These are phyloP conservation scores for Aporophyla nigra DNA, from an alignment of 2,888 invertebrate genomes.

Conservation along the genomic window DNA sequence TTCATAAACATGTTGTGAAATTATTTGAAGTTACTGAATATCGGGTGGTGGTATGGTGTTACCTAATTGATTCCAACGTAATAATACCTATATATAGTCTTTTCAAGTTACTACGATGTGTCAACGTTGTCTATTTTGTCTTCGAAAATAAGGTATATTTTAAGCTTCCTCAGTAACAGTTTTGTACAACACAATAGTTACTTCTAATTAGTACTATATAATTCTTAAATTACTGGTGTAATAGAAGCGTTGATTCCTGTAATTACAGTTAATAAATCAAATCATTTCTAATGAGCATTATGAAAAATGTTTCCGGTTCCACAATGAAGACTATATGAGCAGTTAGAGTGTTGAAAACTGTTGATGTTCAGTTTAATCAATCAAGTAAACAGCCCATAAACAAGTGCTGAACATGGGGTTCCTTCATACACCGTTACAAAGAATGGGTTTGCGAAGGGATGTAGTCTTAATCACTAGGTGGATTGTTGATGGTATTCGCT, in stretches of 20 bases:
- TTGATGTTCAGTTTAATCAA: slow-evolving; percentile 24
- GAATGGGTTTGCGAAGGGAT: slow-evolving; percentile 29
- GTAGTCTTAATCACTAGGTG: slow-evolving; percentile 22
- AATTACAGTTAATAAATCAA: slow-evolving; percentile 55
- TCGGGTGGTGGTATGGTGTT: background rate
- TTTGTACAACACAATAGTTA: slow-evolving; percentile 28
- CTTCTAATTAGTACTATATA: slow-evolving; percentile 10
- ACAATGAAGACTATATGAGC: slow-evolving; percentile 34
- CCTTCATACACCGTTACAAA: slow-evolving; percentile 38
- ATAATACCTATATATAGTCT: background rate
- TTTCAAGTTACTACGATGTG: background rate
- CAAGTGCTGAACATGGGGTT: slow-evolving; percentile 19
- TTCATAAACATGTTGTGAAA: slow-evolving; percentile 4
- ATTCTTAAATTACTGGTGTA: slow-evolving; percentile 33
- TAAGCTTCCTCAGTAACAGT: slow-evolving; percentile 2
- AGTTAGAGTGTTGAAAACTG: slow-evolving; percentile 35
- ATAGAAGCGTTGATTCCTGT: slow-evolving; percentile 41
- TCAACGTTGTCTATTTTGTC: background rate
- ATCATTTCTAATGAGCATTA: slow-evolving; percentile 46
- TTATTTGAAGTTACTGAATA: slow-evolving; percentile 3
- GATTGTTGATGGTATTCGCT: slow-evolving; percentile 18
- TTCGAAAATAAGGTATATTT: background rate
- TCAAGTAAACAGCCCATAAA: slow-evolving; percentile 28
- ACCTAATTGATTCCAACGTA: background rate
- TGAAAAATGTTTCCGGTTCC: slow-evolving; percentile 52